Percentiles rank a stretch among this genome's conserved stretches.
phyloP scores from a whole-genome alignment of 1,140 invertebrate genomes.

The Odontomachus brunneus region DNA sequence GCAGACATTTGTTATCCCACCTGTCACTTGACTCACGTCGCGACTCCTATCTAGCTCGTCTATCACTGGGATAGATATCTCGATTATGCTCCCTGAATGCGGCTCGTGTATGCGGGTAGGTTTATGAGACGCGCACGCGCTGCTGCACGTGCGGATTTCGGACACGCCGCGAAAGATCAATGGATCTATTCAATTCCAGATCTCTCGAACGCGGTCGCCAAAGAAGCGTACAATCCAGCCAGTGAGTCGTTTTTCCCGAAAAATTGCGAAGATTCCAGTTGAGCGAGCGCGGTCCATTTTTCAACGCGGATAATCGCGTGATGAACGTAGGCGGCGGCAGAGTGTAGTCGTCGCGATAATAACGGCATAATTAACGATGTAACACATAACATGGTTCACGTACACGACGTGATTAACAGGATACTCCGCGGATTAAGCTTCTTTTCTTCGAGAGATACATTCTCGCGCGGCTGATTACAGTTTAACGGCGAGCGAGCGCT shows the following conservation, averaged over 20 bases:
- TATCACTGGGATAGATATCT: conserved; percentile 72
- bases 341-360: neutral
- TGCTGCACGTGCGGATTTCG: conserved; percentile 41
- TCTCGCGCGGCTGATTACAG: neutral
- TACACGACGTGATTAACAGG: neutral
- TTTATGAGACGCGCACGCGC: conserved; percentile 46
- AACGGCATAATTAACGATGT: neutral
- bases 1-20: conserved; percentile 70
- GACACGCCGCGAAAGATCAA: conserved; percentile 47
- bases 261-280: conserved; percentile 47
- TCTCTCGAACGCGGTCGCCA: conserved; percentile 28
- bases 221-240: conserved; percentile 54
- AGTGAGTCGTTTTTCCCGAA: conserved; percentile 42
- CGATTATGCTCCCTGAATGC: conserved; percentile 68
- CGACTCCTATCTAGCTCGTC: conserved; percentile 67
- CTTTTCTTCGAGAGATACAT: neutral
- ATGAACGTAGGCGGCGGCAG: too few species aligned
- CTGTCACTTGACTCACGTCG: conserved; percentile 70
- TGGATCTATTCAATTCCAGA: conserved; percentile 62
- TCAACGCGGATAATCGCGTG: too few species aligned
- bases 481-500: neutral
- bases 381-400: neutral
- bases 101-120: conserved; percentile 41
- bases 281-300: neutral
- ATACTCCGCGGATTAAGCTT: neutral